Evolutionary conservation across 2,113 vertebrate species (phyloP).

Genomic region (Thymallus thymallus): DNA sequence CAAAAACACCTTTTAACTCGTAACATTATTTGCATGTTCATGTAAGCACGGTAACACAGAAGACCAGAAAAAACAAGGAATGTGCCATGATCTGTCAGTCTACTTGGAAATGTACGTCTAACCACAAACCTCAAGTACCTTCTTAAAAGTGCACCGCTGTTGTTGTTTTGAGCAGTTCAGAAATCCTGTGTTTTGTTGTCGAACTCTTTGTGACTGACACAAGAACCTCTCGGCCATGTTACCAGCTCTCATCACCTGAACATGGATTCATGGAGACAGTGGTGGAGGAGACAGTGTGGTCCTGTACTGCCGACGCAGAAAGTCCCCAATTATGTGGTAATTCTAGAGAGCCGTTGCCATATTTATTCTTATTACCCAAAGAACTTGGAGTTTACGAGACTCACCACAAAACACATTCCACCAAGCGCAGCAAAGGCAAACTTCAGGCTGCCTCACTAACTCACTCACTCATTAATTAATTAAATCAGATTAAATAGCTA

Average conservation of each 20-base stretch:
- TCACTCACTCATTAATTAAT: background rate
- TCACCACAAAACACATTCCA: slow-evolving; percentile 72
- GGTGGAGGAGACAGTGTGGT: slow-evolving; percentile 58
- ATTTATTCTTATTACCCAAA: slow-evolving; percentile 75
- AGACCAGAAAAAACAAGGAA: background rate
- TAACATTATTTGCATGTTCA: background rate
- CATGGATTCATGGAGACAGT: slow-evolving; percentile 49
- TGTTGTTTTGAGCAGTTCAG: slow-evolving; percentile 5
- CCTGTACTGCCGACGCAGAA: slow-evolving; percentile 69
- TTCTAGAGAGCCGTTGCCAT: slow-evolving; percentile 73
- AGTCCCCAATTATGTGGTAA: slow-evolving; percentile 82
- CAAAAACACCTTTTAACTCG: background rate
- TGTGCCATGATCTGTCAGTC: background rate
- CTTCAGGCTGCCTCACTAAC: slow-evolving; percentile 51
- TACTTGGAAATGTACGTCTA: slow-evolving; percentile 11
- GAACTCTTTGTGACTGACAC: slow-evolving; percentile 23
- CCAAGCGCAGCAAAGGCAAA: slow-evolving; percentile 62
- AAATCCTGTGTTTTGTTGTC: slow-evolving; percentile 14
- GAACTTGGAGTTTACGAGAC: slow-evolving; percentile 75
- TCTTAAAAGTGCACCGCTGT: background rate
- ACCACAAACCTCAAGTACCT: slow-evolving; percentile 15
- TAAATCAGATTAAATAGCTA: slow-evolving; percentile 67
- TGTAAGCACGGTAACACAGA: background rate
- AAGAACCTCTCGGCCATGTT: slow-evolving; percentile 39
- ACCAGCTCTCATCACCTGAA: slow-evolving; percentile 41